Evolutionary conservation across 2,113 vertebrate species (phyloP).

Genomic region (Podilymbus podiceps): DNA sequence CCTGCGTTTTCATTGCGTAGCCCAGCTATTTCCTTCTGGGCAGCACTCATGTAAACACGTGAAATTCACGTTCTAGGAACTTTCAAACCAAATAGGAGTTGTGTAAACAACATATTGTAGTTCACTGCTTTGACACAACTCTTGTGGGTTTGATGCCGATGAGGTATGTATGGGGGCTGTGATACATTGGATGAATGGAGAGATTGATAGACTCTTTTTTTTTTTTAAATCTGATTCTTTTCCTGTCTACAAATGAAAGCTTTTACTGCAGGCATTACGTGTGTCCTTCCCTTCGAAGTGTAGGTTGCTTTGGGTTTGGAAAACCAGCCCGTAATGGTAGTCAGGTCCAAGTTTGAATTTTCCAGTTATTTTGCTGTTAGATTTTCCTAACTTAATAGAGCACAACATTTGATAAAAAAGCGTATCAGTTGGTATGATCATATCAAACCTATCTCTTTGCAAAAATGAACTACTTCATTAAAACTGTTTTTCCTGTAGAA

Average conservation of each 20-base stretch:
- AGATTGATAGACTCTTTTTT: neutral
- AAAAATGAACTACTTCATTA: too few relatives aligned
- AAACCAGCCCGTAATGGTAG: neutral
- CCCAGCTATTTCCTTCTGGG: neutral
- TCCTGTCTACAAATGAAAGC: neutral
- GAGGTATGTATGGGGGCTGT: neutral
- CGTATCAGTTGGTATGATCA: too few relatives aligned
- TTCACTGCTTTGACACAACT: too few relatives aligned
- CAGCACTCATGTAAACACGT: too few relatives aligned
- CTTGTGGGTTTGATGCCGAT: fast-evolving
- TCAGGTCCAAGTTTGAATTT: neutral
- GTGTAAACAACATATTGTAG: neutral
- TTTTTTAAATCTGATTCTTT: neutral
- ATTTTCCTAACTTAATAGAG: neutral
- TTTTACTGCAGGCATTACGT: neutral
- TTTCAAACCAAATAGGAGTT: neutral
- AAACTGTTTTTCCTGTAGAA: too few relatives aligned
- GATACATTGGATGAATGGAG: neutral
- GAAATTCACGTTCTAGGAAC: neutral
- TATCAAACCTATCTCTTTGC: too few relatives aligned
- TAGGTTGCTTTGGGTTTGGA: neutral
- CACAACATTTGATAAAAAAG: too few relatives aligned
- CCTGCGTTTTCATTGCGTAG: too few relatives aligned
- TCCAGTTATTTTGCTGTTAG: neutral
- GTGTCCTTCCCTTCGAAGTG: neutral